Evolutionary conservation across 1,140 invertebrate genomes (phyloP).

Genomic region (Panagrolaimus sp.): DNA sequence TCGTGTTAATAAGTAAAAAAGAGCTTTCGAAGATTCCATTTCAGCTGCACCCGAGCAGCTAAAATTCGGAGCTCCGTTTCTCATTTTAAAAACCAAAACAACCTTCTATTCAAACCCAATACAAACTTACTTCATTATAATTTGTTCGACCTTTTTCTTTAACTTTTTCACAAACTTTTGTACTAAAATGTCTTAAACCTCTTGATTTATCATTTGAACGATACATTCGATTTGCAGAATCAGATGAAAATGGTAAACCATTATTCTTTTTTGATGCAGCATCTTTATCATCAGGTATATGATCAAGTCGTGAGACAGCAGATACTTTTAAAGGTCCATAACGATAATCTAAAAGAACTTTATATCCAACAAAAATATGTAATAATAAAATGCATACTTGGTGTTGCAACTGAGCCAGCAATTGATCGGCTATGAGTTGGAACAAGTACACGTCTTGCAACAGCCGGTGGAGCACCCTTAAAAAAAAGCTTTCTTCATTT

Average conservation of each 20-base stretch:
- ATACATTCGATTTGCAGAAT: background rate
- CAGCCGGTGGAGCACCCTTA: background rate
- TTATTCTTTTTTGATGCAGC: too few species aligned
- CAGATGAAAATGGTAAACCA: background rate
- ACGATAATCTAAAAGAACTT: background rate
- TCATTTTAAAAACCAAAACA: too few species aligned
- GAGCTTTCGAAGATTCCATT: too few species aligned
- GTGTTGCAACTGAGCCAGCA: background rate
- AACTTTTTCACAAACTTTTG: constrained; percentile 99
- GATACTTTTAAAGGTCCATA: background rate
- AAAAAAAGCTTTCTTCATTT: too few species aligned
- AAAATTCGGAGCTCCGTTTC: too few species aligned
- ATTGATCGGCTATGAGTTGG: constrained; percentile 8
- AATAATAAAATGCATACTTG: background rate
- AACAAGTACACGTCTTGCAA: background rate
- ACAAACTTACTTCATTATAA: constrained; percentile 77
- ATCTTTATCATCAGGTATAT: background rate
- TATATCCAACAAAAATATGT: too few species aligned
- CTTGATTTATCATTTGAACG: constrained; percentile 63
- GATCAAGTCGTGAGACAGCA: background rate
- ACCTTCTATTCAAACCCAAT: background rate
- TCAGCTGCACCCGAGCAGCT: too few species aligned
- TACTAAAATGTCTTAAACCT: constrained; percentile 94
- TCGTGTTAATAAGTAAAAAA: too few species aligned
- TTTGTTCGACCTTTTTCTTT: constrained; percentile 79